Evolutionary conservation across 2,888 invertebrate species (phyloP).

Genomic region (Melinaea marsaeus): DNA sequence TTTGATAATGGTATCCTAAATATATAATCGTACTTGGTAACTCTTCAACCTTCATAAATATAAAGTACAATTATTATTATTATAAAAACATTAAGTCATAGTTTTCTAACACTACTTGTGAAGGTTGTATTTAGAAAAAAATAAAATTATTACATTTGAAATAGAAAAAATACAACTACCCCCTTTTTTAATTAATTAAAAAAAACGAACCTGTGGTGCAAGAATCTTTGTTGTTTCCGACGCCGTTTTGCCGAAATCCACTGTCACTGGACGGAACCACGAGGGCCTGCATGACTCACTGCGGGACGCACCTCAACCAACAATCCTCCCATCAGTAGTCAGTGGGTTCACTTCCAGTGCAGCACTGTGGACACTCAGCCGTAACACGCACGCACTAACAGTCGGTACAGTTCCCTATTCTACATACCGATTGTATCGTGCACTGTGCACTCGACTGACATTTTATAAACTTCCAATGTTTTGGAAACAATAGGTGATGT

Average conservation of each 20-base stretch:
- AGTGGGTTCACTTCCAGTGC: constrained; percentile 51
- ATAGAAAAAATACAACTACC: neutral
- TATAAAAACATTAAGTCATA: neutral
- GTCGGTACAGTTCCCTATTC: constrained; percentile 59
- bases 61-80: neutral
- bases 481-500: constrained; percentile 60
- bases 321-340: constrained; percentile 70
- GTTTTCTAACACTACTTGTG: neutral
- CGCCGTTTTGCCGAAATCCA: constrained; percentile 68
- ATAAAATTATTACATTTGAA: neutral
- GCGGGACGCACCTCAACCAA: constrained; percentile 49
- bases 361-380: constrained; percentile 64
- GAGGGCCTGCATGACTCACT: constrained; percentile 65
- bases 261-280: constrained; percentile 58
- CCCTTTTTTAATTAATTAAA: neutral
- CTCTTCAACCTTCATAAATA: neutral
- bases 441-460: constrained; percentile 50
- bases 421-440: constrained; percentile 53
- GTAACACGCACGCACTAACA: constrained; percentile 66
- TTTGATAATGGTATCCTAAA: neutral
- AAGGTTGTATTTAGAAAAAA: neutral
- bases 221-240: constrained; percentile 59
- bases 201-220: constrained; percentile 62
- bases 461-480: constrained; percentile 59
- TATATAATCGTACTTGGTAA: neutral